A percentile compares a stretch with the other conserved stretches of the same genome.
phyloP scores from a whole-genome alignment of 2,888 invertebrate species.

The Ormia ochracea region DNA sequence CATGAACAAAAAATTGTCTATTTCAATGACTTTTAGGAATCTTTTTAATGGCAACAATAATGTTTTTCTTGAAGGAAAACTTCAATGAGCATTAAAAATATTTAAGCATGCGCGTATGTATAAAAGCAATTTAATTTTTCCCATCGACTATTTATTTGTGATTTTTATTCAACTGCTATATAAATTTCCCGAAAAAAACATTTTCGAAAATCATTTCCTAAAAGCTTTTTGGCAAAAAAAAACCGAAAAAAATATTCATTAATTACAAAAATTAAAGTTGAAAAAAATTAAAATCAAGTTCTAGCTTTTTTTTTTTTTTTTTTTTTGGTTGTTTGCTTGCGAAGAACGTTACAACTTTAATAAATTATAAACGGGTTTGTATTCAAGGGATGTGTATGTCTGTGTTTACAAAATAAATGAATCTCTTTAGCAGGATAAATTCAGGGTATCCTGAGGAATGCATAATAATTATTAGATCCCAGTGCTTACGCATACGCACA shows the following conservation, averaged over 20 bases:
- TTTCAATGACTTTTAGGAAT: too few relatives aligned
- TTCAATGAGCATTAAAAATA: too few relatives aligned
- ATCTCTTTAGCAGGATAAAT: conserved; percentile 45
- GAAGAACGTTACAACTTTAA: conserved; percentile 49
- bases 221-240: conserved; percentile 51
- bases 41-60: too few relatives aligned
- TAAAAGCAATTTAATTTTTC: too few relatives aligned
- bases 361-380: conserved; percentile 56
- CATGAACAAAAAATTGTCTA: too few relatives aligned
- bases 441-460: conserved; percentile 53
- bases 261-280: conserved; percentile 36
- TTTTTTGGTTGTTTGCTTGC: not conserved
- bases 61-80: too few relatives aligned
- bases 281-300: conserved; percentile 48
- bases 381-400: not conserved
- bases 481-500: conserved; percentile 26
- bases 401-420: conserved; percentile 39
- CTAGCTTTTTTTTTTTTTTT: too few relatives aligned
- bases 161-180: not conserved
- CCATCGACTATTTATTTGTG: not conserved
- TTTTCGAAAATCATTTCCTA: conserved; percentile 10
- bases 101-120: too few relatives aligned
- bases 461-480: conserved; percentile 43
- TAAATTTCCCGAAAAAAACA: not conserved
- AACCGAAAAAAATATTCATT: conserved; percentile 43